These are phyloP conservation scores for Mesoligia furuncula DNA, from an alignment of 2,888 invertebrate genomes.

Conservation along the genomic window DNA sequence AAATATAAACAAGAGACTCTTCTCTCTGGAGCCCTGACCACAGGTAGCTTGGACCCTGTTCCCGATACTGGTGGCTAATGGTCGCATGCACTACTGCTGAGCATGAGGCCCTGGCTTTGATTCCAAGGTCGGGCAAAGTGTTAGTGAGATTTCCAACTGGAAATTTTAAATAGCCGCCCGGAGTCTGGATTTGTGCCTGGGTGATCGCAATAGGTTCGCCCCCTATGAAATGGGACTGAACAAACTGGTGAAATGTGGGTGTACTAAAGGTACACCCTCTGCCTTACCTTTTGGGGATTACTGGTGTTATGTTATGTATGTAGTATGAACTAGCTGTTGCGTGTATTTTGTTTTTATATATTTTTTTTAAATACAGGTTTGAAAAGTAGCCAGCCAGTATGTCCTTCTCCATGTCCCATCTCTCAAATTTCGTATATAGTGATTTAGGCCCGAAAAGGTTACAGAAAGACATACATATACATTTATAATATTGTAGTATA, in stretches of 20 bases:
- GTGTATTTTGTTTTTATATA: no score
- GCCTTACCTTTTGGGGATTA: not conserved
- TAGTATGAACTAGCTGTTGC: no score
- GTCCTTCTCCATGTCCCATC: no score
- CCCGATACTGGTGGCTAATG: no score
- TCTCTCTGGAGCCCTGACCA: no score
- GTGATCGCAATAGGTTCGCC: not conserved
- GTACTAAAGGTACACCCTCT: not conserved
- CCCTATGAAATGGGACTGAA: no score
- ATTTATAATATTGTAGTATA: not conserved
- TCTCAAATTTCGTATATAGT: no score
- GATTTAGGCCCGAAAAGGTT: not conserved
- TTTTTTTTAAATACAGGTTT: no score
- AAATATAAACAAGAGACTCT: not conserved
- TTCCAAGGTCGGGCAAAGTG: not conserved
- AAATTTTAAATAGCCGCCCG: not conserved
- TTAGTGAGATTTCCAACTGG: not conserved
- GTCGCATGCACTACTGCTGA: not conserved
- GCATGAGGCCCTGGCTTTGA: not conserved
- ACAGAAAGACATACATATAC: not conserved
- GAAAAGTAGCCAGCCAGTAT: no score
- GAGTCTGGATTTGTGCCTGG: not conserved
- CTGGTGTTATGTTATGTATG: no score
- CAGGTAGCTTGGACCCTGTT: no score
- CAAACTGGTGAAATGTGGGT: no score